Evolutionary conservation across 2,797 vertebrate species (phyloP).

Genomic region (Allobates femoralis): DNA sequence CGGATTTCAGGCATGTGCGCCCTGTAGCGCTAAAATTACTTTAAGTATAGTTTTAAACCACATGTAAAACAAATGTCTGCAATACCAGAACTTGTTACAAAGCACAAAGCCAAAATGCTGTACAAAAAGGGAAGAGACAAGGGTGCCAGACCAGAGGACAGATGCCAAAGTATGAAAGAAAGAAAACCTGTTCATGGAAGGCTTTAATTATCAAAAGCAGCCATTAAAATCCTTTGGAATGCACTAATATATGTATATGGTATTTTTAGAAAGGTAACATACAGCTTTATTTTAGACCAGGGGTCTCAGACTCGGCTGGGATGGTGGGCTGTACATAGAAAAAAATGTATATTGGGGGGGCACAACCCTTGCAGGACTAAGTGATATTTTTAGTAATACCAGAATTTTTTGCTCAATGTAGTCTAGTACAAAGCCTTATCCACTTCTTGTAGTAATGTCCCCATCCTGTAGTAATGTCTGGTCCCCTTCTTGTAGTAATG

Average conservation of each 20-base stretch:
- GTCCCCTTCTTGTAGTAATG: too few relatives aligned
- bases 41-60: constrained; percentile 36
- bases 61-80: constrained; percentile 23
- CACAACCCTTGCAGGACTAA: too few relatives aligned
- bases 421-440: too few relatives aligned
- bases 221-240: constrained; percentile 13
- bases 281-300: not conserved
- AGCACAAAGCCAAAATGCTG: not conserved
- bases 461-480: too few relatives aligned
- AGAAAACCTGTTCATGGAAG: constrained; percentile 11
- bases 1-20: not conserved
- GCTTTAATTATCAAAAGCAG: constrained; percentile 38
- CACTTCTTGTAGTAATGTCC: too few relatives aligned
- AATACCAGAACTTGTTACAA: constrained; percentile 38
- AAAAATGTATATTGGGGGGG: too few relatives aligned
- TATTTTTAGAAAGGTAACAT: not conserved
- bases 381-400: too few relatives aligned
- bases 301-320: too few relatives aligned
- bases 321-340: too few relatives aligned
- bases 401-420: too few relatives aligned
- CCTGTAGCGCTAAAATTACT: constrained; percentile 35
- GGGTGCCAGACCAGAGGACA: constrained; percentile 14
- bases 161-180: constrained; percentile 7
- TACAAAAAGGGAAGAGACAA: not conserved
- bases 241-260: not conserved